A percentile compares a stretch with the other conserved stretches of the same genome.
These are phyloP conservation scores for Pygoscelis adeliae DNA, from an alignment of 2,113 vertebrate species.

Conservation along the genomic window DNA sequence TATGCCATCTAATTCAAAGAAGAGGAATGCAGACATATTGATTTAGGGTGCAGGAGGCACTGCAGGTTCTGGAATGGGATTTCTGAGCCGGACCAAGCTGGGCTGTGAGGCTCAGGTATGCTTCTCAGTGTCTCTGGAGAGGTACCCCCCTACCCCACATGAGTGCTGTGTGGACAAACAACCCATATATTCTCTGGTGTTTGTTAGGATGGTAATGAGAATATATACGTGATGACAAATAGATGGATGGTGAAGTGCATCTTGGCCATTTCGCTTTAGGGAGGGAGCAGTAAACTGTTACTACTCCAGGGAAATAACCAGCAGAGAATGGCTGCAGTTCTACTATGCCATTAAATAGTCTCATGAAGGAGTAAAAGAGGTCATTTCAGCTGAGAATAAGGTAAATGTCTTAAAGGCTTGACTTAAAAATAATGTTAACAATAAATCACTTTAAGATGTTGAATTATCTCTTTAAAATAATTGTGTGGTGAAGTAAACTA, in stretches of 20 bases:
- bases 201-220: not conserved
- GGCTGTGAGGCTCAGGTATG: not conserved
- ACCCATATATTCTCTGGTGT: not conserved
- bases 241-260: not conserved
- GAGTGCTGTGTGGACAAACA: not conserved
- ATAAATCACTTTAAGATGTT: not conserved
- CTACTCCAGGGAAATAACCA: not conserved
- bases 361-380: not conserved
- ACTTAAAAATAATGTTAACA: not conserved
- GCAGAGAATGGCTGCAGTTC: not conserved
- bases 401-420: not conserved
- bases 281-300: not conserved
- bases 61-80: not conserved
- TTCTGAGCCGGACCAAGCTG: not conserved
- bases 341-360: not conserved
- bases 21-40: not conserved
- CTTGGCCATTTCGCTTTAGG: rapidly evolving
- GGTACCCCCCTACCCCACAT: rapidly evolving
- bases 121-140: not conserved
- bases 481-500: not conserved
- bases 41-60: not conserved
- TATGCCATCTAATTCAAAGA: not conserved
- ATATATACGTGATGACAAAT: not conserved
- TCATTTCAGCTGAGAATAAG: not conserved
- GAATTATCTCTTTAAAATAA: not conserved